These are phyloP conservation scores for Spinibarbus caldwelli DNA, from an alignment of 2,797 vertebrate species.

Conservation along the genomic window DNA sequence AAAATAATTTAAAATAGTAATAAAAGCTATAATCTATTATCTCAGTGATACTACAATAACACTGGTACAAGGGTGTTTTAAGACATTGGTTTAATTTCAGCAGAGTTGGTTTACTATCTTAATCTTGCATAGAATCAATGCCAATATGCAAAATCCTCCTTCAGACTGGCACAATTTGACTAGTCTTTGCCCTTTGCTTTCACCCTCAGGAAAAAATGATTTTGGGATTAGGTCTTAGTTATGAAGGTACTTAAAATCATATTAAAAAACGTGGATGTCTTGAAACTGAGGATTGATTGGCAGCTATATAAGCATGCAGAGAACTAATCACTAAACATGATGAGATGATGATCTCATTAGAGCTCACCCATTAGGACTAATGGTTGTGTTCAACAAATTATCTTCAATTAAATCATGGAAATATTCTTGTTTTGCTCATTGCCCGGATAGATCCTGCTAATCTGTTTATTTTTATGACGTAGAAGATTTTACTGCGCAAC, in stretches of 20 bases:
- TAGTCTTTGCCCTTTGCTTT: neutral
- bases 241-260: neutral
- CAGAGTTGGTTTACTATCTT: neutral
- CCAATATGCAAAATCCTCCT: neutral
- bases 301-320: neutral
- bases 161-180: neutral
- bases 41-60: neutral
- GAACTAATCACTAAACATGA: neutral
- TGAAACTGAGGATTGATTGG: neutral
- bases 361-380: neutral
- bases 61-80: neutral
- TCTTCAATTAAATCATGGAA: constrained; percentile 5
- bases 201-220: neutral
- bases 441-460: neutral
- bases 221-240: neutral
- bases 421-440: neutral
- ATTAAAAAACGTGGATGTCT: neutral
- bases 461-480: constrained; percentile 15
- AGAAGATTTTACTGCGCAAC: neutral
- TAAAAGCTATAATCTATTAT: neutral
- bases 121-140: neutral
- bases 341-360: neutral
- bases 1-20: neutral
- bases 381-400: neutral
- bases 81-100: neutral